These are phyloP conservation scores for Poecilus cupreus DNA, from an alignment of 2,888 invertebrate species.

Conservation along the genomic window DNA sequence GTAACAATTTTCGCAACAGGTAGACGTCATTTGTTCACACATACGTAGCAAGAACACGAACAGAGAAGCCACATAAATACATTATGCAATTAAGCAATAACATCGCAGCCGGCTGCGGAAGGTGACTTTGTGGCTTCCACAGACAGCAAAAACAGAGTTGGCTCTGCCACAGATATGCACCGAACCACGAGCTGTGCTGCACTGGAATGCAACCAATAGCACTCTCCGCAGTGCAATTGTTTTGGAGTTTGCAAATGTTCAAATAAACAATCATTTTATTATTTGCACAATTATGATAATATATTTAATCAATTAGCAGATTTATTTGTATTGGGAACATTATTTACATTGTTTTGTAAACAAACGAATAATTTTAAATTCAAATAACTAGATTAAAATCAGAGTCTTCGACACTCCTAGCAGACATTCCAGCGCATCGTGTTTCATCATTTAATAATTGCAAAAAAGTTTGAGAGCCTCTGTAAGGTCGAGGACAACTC, in stretches of 20 bases:
- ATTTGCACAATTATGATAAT: too few relatives aligned
- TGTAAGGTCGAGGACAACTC: neutral
- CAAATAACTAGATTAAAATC: neutral
- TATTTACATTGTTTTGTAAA: too few relatives aligned
- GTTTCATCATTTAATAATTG: neutral
- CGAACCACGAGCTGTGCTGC: neutral
- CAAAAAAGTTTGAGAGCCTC: neutral
- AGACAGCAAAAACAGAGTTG: conserved; percentile 12
- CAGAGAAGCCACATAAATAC: conserved; percentile 4
- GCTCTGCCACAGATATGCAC: neutral
- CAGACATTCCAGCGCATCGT: neutral
- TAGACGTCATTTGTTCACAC: neutral
- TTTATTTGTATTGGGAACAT: too few relatives aligned
- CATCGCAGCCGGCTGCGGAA: neutral
- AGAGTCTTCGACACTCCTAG: neutral
- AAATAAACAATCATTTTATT: too few relatives aligned
- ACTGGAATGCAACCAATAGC: neutral
- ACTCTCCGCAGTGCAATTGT: too few relatives aligned
- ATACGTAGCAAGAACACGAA: neutral
- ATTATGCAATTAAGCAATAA: conserved; percentile 29
- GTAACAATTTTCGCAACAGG: neutral
- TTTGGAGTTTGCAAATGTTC: too few relatives aligned
- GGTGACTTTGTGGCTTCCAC: conserved; percentile 29
- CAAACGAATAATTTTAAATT: neutral
- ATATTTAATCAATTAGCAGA: too few relatives aligned